Evolutionary conservation across 2,797 vertebrate genomes (phyloP).

Genomic region (Sciurus vulgaris): DNA sequence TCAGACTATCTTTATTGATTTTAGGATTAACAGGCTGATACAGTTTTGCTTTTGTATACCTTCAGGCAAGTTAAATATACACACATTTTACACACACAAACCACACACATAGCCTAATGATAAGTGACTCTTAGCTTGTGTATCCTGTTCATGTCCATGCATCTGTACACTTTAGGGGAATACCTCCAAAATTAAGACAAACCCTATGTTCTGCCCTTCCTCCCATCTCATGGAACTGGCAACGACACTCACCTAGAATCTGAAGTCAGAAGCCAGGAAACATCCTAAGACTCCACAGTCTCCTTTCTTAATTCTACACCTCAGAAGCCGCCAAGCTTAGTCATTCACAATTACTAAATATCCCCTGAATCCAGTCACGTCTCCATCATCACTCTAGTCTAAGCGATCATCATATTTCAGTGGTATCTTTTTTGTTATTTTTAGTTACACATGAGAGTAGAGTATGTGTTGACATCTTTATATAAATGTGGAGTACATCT

Average conservation of each 20-base stretch:
- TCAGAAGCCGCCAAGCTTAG: not conserved
- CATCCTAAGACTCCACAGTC: not conserved
- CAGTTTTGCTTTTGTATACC: not conserved
- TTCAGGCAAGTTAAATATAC: slow-evolving; percentile 25
- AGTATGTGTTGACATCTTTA: too few species aligned
- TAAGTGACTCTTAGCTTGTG: not conserved
- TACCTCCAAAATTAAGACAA: not conserved
- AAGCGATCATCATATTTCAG: not conserved
- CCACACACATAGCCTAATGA: not conserved
- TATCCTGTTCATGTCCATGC: not conserved
- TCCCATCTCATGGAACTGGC: not conserved
- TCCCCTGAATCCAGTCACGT: not conserved
- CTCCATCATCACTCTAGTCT: not conserved
- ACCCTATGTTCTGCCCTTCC: not conserved
- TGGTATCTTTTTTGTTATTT: too few species aligned
- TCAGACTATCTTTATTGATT: not conserved
- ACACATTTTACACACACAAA: not conserved
- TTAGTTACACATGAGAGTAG: too few species aligned
- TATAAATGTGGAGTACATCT: too few species aligned
- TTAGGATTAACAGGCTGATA: not conserved
- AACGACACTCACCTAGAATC: not conserved
- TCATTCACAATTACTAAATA: not conserved
- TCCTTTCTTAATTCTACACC: not conserved
- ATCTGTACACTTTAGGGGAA: not conserved
- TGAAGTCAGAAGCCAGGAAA: not conserved